Conservation (phyloP, 92 coral and sea anemone species). For the Epizoanthus ramosus region DNA sequence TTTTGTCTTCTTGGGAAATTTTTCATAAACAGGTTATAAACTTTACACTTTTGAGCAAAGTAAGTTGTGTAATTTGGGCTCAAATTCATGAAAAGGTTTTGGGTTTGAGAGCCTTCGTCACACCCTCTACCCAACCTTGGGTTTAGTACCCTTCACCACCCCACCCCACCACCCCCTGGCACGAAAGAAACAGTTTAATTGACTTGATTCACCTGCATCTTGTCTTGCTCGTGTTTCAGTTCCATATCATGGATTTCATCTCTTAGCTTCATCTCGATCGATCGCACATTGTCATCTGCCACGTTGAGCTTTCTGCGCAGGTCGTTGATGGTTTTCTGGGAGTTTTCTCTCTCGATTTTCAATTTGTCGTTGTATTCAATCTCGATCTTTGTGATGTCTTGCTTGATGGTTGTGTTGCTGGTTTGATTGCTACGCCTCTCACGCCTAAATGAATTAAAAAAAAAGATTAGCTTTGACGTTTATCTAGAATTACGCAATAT, state of each 20-base stretch:
- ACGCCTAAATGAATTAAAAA: conserved; percentile 13
- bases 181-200: no score
- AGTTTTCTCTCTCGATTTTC: conserved; percentile 58
- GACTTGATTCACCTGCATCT: conserved; percentile 39
- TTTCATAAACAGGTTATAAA: no score
- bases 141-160: no score
- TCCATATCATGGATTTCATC: conserved; percentile 55
- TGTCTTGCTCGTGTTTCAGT: conserved; percentile 51
- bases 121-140: no score
- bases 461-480: no score
- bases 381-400: conserved; percentile 53
- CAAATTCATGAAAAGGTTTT: no score
- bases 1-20: no score
- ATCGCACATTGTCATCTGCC: conserved; percentile 54
- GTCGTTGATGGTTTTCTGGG: conserved; percentile 49
- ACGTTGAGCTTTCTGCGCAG: conserved; percentile 53
- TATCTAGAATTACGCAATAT: no score
- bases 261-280: conserved; percentile 61
- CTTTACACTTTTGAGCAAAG: no score
- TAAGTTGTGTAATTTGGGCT: no score
- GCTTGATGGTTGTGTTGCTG: conserved; percentile 43
- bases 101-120: no score
- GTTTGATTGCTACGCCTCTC: conserved; percentile 45
- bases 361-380: conserved; percentile 59
- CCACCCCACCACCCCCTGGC: no score